Conservation (phyloP, 2,797 vertebrate genomes). For the Neostethus bicornis region DNA sequence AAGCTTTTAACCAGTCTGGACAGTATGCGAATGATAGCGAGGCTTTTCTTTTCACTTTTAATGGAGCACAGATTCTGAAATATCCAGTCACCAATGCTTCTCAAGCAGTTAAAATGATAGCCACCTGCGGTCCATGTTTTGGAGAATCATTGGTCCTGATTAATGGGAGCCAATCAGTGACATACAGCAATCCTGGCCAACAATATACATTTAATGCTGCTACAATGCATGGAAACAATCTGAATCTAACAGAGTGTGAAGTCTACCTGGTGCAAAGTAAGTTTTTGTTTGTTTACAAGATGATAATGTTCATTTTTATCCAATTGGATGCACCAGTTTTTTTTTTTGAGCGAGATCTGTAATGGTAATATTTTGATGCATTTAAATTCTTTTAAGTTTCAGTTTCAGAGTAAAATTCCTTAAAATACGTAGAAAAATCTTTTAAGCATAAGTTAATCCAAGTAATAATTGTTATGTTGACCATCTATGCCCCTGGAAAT, state of each 20-base stretch:
- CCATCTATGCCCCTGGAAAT: neutral
- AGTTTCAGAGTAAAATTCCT: too few relatives aligned
- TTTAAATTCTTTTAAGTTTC: too few relatives aligned
- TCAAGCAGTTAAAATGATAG: conserved; percentile 39
- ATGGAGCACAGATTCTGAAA: conserved; percentile 30
- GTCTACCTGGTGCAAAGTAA: conserved; percentile 70
- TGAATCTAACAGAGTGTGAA: conserved; percentile 59
- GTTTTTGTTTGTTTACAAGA: neutral
- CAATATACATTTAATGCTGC: conserved; percentile 38
- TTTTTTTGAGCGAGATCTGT: too few relatives aligned
- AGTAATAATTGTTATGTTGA: too few relatives aligned
- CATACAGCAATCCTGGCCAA: conserved; percentile 30
- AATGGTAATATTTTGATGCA: too few relatives aligned
- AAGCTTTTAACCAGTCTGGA: conserved; percentile 35
- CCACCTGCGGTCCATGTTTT: conserved; percentile 43
- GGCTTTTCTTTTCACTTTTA: conserved; percentile 73
- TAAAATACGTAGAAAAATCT: too few relatives aligned
- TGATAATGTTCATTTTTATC: too few relatives aligned
- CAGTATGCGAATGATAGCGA: conserved; percentile 22
- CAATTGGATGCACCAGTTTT: conserved; percentile 39
- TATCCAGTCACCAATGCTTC: conserved; percentile 33
- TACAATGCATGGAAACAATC: conserved; percentile 48
- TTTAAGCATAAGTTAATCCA: too few relatives aligned
- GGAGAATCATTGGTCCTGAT: conserved; percentile 48
- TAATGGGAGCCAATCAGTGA: neutral